Evolutionary conservation across 1,140 invertebrate genomes (phyloP).

Genomic region (Drosophila takahashii): DNA sequence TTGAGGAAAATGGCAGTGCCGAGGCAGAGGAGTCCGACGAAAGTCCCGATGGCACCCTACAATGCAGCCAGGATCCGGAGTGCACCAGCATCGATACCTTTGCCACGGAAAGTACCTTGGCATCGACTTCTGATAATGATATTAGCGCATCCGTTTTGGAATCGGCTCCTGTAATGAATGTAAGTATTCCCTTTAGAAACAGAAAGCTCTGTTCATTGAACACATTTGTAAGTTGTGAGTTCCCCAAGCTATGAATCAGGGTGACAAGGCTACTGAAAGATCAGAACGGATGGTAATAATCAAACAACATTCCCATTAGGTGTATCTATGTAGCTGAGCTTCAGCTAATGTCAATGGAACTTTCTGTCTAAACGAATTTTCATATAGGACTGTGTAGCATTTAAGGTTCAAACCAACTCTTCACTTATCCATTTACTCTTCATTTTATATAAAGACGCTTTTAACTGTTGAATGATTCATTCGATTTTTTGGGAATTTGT

Average conservation of each 20-base stretch:
- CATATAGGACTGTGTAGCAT: too few relatives aligned
- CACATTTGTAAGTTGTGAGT: neutral
- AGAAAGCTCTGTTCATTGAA: neutral
- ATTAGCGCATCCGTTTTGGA: conserved; percentile 56
- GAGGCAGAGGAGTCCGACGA: conserved; percentile 24
- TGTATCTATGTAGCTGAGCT: neutral
- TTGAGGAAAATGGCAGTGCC: conserved; percentile 71
- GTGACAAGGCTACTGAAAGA: neutral
- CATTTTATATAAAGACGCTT: neutral
- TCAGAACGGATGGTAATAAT: neutral
- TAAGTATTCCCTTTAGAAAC: conserved; percentile 85
- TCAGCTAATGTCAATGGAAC: neutral
- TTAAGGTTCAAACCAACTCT: too few relatives aligned
- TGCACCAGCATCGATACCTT: conserved; percentile 25
- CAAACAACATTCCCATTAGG: neutral
- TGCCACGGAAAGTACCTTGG: conserved; percentile 17
- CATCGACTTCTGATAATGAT: conserved; percentile 46
- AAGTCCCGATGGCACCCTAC: conserved; percentile 52
- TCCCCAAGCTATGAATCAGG: neutral
- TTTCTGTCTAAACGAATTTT: too few relatives aligned
- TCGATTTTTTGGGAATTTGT: neutral
- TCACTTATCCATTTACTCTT: neutral
- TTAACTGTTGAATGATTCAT: neutral
- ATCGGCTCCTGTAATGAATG: conserved; percentile 88
- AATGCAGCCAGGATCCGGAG: conserved; percentile 18